phyloP scores from a whole-genome alignment of 2,888 invertebrate species.

The Amphimallon solstitiale region DNA sequence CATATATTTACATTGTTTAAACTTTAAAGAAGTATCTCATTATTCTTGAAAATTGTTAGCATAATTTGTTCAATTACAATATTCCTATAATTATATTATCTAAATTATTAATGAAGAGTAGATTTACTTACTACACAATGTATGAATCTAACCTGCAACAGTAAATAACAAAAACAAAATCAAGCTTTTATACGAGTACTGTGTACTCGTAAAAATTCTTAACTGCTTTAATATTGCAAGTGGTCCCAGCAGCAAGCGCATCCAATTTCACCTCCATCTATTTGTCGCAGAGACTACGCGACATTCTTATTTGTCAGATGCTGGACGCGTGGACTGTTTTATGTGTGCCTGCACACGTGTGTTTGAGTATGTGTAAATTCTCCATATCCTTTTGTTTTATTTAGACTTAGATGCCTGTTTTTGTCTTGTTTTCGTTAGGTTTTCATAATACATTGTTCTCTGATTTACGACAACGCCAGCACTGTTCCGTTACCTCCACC shows the following conservation, averaged over 20 bases:
- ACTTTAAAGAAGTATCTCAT: no score
- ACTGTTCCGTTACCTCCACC: not conserved
- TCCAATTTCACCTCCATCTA: conserved; percentile 13
- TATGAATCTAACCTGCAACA: no score
- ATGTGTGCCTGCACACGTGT: not conserved
- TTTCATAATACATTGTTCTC: conserved; percentile 13
- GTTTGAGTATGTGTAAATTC: not conserved
- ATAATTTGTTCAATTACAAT: no score
- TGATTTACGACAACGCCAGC: not conserved
- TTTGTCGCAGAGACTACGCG: conserved; percentile 5
- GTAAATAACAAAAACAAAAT: not conserved
- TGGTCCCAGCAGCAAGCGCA: conserved; percentile 17
- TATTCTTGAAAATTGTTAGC: no score
- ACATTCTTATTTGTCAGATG: conserved; percentile 27
- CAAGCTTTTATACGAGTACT: no score
- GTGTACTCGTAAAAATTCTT: conserved; percentile 1
- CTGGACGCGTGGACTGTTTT: conserved; percentile 19
- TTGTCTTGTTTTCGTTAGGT: conserved; percentile 9
- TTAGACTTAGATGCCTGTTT: conserved; percentile 11
- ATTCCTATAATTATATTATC: no score
- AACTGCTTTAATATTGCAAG: conserved; percentile 23
- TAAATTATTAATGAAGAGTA: no score
- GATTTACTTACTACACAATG: no score
- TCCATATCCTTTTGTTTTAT: conserved; percentile 9
- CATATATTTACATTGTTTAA: no score